Percentiles rank a stretch among this genome's conserved stretches.
Conservation (phyloP, 2,888 invertebrate species). For the Saturnia pavonia region DNA sequence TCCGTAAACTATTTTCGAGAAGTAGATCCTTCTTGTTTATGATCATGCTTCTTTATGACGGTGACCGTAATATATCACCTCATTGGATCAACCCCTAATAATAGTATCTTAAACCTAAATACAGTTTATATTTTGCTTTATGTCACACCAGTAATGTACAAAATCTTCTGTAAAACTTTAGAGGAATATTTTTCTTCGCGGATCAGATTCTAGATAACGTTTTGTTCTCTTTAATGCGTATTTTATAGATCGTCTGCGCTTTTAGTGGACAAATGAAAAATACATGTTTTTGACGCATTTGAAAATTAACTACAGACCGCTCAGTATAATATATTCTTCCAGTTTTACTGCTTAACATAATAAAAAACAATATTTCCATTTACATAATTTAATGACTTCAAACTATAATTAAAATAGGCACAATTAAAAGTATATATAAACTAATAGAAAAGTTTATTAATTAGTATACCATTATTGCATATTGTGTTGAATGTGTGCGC, state of each 20-base stretch:
- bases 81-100: conserved; percentile 20
- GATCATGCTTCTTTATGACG: conserved; percentile 17
- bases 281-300: too few species aligned
- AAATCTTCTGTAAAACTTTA: background rate
- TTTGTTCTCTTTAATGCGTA: background rate
- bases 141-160: conserved; percentile 8
- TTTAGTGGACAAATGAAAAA: background rate
- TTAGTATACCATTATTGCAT: too few species aligned
- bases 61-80: conserved; percentile 21
- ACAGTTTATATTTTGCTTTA: background rate
- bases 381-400: too few species aligned
- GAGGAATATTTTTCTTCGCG: background rate
- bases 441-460: too few species aligned
- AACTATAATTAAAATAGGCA: too few species aligned
- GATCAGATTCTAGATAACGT: background rate
- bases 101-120: conserved; percentile 16
- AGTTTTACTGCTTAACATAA: too few species aligned
- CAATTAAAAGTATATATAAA: too few species aligned
- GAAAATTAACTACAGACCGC: too few species aligned
- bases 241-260: background rate
- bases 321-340: too few species aligned
- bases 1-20: conserved; percentile 17
- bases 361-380: too few species aligned
- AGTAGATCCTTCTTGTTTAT: conserved; percentile 18
- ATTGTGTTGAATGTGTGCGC: too few species aligned